These are phyloP conservation scores for Nasonia oneida DNA, from an alignment of 2,888 invertebrate species.

Conservation along the genomic window DNA sequence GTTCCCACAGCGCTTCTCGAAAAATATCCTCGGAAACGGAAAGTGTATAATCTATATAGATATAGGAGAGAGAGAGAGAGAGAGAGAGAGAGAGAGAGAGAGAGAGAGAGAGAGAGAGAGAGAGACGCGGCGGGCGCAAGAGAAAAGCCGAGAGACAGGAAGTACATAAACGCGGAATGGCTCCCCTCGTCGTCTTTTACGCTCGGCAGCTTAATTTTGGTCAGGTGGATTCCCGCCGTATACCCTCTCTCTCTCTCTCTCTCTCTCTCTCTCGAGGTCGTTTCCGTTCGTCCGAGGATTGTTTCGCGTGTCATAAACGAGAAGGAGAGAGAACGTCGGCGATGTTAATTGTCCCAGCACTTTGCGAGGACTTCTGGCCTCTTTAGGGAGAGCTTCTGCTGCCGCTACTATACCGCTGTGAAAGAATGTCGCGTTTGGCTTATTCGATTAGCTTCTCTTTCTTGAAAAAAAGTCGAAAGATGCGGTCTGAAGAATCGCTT, in stretches of 20 bases:
- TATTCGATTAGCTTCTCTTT: not conserved
- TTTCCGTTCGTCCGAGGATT: slow-evolving; percentile 41
- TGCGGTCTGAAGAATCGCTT: not conserved
- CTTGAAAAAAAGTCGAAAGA: not conserved
- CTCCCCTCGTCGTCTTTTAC: slow-evolving; percentile 29
- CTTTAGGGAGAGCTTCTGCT: not conserved
- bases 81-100: too few species aligned
- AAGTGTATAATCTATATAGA: not conserved
- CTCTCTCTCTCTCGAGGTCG: slow-evolving; percentile 18
- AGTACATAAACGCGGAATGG: slow-evolving; percentile 59
- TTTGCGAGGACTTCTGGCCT: not conserved
- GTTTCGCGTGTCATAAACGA: slow-evolving; percentile 51
- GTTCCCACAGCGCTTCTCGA: not conserved
- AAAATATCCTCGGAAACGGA: slow-evolving; percentile 4
- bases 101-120: too few species aligned
- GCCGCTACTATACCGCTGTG: not conserved
- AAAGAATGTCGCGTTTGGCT: slow-evolving; percentile 18
- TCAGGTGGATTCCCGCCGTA: slow-evolving; percentile 41
- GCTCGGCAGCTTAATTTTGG: slow-evolving; percentile 57
- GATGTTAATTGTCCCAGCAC: slow-evolving; percentile 44
- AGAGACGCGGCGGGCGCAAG: not conserved
- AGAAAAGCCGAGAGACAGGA: slow-evolving; percentile 46
- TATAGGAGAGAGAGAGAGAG: too few species aligned
- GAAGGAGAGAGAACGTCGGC: not conserved
- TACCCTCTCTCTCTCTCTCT: not conserved